Evolutionary conservation across 2,888 invertebrate species (phyloP).

Genomic region (Mythimna lalbum): DNA sequence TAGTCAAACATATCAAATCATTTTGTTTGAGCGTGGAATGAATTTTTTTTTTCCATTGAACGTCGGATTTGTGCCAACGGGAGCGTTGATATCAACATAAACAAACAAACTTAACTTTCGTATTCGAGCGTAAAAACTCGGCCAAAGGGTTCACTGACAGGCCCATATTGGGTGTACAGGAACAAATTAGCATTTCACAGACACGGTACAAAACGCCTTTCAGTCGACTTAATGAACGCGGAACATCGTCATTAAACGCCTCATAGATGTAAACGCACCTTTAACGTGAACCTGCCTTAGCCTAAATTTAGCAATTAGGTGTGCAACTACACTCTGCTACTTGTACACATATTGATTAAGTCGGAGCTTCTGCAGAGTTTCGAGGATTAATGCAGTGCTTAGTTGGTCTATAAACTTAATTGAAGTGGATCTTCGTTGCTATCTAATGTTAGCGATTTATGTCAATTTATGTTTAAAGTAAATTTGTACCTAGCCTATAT

Average conservation of each 20-base stretch:
- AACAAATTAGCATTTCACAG: constrained; percentile 89
- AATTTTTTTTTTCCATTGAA: constrained; percentile 49
- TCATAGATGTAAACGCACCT: constrained; percentile 76
- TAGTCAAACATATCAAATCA: constrained; percentile 52
- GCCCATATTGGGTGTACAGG: constrained; percentile 86
- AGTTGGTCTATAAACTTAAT: constrained; percentile 51
- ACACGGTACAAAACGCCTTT: constrained; percentile 83
- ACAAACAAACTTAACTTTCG: constrained; percentile 81
- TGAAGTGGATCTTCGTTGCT: constrained; percentile 44
- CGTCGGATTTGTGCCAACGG: constrained; percentile 54
- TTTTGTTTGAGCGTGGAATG: constrained; percentile 51
- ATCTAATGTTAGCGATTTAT: constrained; percentile 40
- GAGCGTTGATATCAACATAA: constrained; percentile 74
- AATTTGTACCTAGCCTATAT: neutral
- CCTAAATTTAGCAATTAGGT: constrained; percentile 82
- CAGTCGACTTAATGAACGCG: constrained; percentile 85
- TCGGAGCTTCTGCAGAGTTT: constrained; percentile 64
- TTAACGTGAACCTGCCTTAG: constrained; percentile 65
- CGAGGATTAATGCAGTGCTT: constrained; percentile 64
- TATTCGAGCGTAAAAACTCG: constrained; percentile 79
- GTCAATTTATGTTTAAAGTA: constrained; percentile 7
- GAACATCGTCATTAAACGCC: constrained; percentile 86
- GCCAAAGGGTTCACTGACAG: constrained; percentile 78
- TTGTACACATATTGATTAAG: constrained; percentile 75
- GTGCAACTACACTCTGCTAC: constrained; percentile 72